phyloP scores from a whole-genome alignment of 2,888 invertebrate genomes.

The Dione juno region DNA sequence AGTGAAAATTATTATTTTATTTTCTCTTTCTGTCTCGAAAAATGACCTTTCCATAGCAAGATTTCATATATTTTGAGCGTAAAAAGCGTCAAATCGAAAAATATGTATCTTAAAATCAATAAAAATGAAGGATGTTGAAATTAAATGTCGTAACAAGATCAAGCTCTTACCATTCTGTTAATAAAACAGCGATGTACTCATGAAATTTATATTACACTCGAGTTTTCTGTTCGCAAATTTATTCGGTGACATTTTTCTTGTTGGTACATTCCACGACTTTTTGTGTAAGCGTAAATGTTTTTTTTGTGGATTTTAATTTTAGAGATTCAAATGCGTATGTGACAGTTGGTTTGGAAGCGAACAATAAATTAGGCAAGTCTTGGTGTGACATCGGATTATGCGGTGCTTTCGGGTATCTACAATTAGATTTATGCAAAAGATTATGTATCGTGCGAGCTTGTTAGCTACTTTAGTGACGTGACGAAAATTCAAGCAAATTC shows the following conservation, averaged over 20 bases:
- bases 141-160: conserved; percentile 45
- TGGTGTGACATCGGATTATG: conserved; percentile 33
- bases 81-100: background rate
- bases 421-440: conserved; percentile 32
- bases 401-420: conserved; percentile 23
- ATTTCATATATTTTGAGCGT: too few relatives aligned
- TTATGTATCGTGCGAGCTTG: background rate
- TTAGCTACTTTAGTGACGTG: background rate
- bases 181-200: conserved; percentile 63
- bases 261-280: conserved; percentile 41
- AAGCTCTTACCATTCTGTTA: conserved; percentile 60
- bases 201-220: conserved; percentile 67
- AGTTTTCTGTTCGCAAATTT: conserved; percentile 55
- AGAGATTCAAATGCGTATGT: conserved; percentile 29
- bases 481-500: background rate
- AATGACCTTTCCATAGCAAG: too few relatives aligned
- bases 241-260: conserved; percentile 49
- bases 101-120: background rate
- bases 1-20: too few relatives aligned
- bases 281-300: conserved; percentile 42
- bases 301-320: conserved; percentile 42
- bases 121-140: background rate
- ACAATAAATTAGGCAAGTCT: conserved; percentile 36
- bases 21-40: too few relatives aligned
- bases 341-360: conserved; percentile 31